phyloP scores from a whole-genome alignment of 2,888 invertebrate genomes.

The Halocaridina rubra region DNA sequence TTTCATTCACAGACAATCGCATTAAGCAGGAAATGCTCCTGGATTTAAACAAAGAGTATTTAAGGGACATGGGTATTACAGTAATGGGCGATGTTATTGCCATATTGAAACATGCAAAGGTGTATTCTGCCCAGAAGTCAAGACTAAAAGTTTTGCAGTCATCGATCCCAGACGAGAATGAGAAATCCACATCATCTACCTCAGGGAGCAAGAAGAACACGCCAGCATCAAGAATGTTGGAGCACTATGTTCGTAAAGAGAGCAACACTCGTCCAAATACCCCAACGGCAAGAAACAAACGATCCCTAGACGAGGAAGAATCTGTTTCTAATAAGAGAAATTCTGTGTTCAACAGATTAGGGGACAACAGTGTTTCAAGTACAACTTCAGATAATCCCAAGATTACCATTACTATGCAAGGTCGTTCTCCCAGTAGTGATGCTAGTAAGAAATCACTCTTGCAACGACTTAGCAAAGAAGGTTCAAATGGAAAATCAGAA shows the following conservation, averaged over 20 bases:
- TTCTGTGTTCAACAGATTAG: slow-evolving; percentile 61
- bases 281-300: slow-evolving; percentile 18
- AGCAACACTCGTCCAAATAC: slow-evolving; percentile 23
- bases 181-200: background rate
- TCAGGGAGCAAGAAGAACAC: slow-evolving; percentile 54
- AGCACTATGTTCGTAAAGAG: slow-evolving; percentile 63
- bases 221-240: slow-evolving; percentile 60
- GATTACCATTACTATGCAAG: slow-evolving; percentile 60
- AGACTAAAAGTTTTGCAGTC: slow-evolving; percentile 51
- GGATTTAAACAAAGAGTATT: slow-evolving; percentile 87
- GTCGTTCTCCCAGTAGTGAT: slow-evolving; percentile 15
- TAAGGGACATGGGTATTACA: slow-evolving; percentile 88
- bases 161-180: background rate
- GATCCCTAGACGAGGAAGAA: slow-evolving; percentile 41
- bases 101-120: slow-evolving; percentile 75
- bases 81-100: slow-evolving; percentile 77
- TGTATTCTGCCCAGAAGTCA: slow-evolving; percentile 51
- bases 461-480: slow-evolving; percentile 33
- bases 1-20: slow-evolving; percentile 86
- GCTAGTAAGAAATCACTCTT: slow-evolving; percentile 22
- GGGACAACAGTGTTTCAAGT: slow-evolving; percentile 60
- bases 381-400: slow-evolving; percentile 58
- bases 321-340: slow-evolving; percentile 36
- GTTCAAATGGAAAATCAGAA: background rate
- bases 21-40: slow-evolving; percentile 87